Conservation (phyloP, 2,113 vertebrate genomes). For the Pseudolaguvia tuberculata region DNA sequence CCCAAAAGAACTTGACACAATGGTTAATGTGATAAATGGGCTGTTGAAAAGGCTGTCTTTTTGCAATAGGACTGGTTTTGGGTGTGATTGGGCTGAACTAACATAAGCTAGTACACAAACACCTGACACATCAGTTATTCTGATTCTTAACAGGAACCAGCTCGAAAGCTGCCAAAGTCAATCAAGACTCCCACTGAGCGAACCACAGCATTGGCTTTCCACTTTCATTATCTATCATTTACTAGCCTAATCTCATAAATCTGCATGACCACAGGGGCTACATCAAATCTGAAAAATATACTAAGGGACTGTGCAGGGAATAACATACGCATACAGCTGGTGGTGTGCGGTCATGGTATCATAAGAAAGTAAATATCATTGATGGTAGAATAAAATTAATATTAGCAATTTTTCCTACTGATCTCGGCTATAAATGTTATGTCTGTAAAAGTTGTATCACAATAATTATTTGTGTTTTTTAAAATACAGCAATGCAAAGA, state of each 20-base stretch:
- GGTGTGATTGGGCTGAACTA: conserved; percentile 36
- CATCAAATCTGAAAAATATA: conserved; percentile 1
- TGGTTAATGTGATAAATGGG: conserved; percentile 43
- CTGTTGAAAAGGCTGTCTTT: conserved; percentile 41
- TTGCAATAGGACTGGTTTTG: conserved; percentile 36
- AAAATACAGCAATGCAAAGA: too few relatives aligned
- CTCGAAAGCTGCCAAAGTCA: conserved; percentile 40
- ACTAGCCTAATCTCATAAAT: conserved; percentile 26
- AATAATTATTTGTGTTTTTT: too few relatives aligned
- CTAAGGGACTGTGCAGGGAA: neutral
- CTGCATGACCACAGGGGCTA: conserved; percentile 8
- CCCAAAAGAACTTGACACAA: conserved; percentile 35
- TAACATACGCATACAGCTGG: neutral
- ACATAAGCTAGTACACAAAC: conserved; percentile 42
- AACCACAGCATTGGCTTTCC: conserved; percentile 18
- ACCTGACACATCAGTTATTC: conserved; percentile 50
- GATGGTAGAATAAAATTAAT: too few relatives aligned
- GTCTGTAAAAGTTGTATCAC: too few relatives aligned
- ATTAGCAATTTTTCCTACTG: too few relatives aligned
- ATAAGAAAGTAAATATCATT: too few relatives aligned
- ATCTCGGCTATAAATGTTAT: too few relatives aligned
- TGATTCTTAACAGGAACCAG: conserved; percentile 30
- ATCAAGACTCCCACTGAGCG: conserved; percentile 32
- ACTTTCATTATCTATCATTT: conserved; percentile 47
- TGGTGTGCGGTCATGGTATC: too few relatives aligned